These are phyloP conservation scores for Melinopterus prodromus DNA, from an alignment of 2,888 invertebrate species.

Conservation along the genomic window DNA sequence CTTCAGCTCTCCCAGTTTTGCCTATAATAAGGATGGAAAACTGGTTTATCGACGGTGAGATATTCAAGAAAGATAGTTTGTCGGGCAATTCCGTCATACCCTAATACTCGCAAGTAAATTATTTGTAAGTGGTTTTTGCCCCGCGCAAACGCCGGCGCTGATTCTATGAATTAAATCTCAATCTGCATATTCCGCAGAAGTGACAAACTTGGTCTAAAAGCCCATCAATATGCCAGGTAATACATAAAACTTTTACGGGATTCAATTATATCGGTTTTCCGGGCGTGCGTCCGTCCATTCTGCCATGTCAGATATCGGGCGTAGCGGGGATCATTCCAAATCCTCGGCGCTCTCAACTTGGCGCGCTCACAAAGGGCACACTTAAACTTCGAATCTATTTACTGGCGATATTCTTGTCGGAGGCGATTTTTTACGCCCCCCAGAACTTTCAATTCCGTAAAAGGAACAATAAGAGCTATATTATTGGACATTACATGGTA, in stretches of 20 bases:
- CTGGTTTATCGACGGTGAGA: too few species aligned
- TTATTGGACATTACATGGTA: conserved; percentile 52
- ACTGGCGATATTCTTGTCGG: conserved; percentile 53
- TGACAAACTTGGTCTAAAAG: not conserved
- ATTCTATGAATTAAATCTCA: too few species aligned
- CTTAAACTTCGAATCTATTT: conserved; percentile 55
- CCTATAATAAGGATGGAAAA: too few species aligned
- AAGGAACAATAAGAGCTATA: conserved; percentile 49
- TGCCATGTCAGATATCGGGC: conserved; percentile 35
- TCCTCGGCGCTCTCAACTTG: conserved; percentile 46
- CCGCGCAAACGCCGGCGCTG: too few species aligned
- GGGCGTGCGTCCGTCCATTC: conserved; percentile 22
- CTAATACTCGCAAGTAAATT: too few species aligned
- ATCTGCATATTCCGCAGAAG: not conserved
- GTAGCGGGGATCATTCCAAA: conserved; percentile 38
- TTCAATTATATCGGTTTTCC: conserved; percentile 36
- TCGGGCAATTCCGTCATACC: too few species aligned
- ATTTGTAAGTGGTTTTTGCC: too few species aligned
- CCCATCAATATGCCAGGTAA: not conserved
- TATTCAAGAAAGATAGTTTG: too few species aligned
- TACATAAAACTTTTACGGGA: conserved; percentile 26
- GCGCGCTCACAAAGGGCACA: conserved; percentile 52
- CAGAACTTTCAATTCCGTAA: conserved; percentile 51
- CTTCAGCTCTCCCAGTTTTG: too few species aligned
- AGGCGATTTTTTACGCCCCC: conserved; percentile 53